Evolutionary conservation across 1,140 invertebrate genomes (phyloP).

Genomic region (Pectinophora gossypiella): DNA sequence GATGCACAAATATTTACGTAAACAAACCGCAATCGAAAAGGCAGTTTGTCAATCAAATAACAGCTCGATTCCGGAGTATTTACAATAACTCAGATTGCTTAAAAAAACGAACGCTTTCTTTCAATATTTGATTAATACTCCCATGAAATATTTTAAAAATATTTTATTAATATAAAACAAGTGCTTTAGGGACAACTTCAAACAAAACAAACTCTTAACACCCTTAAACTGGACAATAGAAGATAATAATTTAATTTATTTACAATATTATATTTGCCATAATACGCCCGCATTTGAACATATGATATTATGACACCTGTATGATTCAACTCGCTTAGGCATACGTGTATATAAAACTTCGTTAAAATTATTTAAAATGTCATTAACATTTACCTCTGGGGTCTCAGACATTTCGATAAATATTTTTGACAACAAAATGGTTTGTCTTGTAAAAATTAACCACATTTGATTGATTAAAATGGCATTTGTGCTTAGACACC

Average conservation of each 20-base stretch:
- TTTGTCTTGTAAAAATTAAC: too few species aligned
- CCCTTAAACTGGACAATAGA: conserved; percentile 15
- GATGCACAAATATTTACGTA: too few species aligned
- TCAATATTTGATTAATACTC: too few species aligned
- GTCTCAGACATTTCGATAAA: too few species aligned
- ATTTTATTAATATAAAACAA: conserved; percentile 22
- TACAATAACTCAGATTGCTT: too few species aligned
- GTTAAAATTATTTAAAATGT: not conserved
- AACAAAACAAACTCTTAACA: conserved; percentile 21
- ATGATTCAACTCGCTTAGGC: not conserved
- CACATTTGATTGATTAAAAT: not conserved
- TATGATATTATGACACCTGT: not conserved
- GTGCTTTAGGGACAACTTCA: conserved; percentile 19
- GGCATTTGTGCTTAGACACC: not conserved
- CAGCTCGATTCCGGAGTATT: too few species aligned
- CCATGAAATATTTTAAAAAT: conserved; percentile 18
- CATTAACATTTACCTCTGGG: too few species aligned
- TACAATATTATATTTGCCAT: conserved; percentile 16
- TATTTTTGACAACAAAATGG: too few species aligned
- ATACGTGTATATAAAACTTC: not conserved
- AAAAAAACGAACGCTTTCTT: too few species aligned
- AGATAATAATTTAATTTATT: conserved; percentile 23
- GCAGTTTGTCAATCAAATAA: too few species aligned
- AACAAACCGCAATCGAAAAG: too few species aligned
- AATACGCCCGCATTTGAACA: not conserved